These are phyloP conservation scores for Charadrius vociferus DNA, from an alignment of 2,113 vertebrate species.

Conservation along the genomic window DNA sequence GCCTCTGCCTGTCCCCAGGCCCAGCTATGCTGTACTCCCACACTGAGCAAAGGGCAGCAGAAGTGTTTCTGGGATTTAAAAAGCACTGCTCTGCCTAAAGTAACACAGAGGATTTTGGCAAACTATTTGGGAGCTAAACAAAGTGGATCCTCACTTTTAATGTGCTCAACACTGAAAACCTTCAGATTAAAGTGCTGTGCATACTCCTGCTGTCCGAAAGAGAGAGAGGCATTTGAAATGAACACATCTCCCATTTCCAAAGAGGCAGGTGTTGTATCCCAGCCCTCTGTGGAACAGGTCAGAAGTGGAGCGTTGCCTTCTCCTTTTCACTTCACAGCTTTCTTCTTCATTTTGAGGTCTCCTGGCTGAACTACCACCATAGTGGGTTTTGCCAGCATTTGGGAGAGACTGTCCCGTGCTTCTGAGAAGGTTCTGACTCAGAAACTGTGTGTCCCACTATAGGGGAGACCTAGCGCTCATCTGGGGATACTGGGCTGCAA, in stretches of 20 bases:
- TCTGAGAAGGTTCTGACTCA: not conserved
- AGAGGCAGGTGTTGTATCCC: not conserved
- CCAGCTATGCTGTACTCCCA: not conserved
- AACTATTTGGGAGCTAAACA: not conserved
- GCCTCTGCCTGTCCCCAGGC: not conserved
- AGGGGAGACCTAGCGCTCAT: not conserved
- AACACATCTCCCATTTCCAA: not conserved
- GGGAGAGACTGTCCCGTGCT: not conserved
- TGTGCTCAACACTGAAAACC: not conserved
- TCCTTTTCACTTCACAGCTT: not conserved
- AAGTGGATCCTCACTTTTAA: not conserved
- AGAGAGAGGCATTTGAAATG: not conserved
- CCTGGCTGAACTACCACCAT: not conserved
- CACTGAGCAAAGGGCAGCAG: not conserved
- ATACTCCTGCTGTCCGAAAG: not conserved
- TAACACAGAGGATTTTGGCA: not conserved
- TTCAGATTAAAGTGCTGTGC: not conserved
- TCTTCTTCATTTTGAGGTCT: not conserved
- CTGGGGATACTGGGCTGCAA: too few relatives aligned
- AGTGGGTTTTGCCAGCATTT: not conserved
- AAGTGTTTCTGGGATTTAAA: not conserved
- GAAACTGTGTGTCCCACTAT: fast-evolving
- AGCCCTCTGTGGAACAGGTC: not conserved
- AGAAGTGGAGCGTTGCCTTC: not conserved
- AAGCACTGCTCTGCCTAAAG: not conserved